These are phyloP conservation scores for Harpalus rubripes DNA, from an alignment of 2,888 invertebrate genomes.

Conservation along the genomic window DNA sequence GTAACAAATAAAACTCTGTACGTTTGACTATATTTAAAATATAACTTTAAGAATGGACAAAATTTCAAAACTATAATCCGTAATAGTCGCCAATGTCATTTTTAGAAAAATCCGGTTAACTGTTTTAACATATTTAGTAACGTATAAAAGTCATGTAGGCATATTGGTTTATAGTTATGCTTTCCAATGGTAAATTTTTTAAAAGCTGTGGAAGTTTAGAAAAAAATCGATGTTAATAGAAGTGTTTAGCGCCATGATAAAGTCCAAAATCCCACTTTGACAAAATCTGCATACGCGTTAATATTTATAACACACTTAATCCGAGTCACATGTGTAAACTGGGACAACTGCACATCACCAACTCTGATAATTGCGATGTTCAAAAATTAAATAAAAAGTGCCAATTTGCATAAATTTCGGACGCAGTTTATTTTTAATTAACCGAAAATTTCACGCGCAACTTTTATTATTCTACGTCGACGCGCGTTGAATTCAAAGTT, in stretches of 20 bases:
- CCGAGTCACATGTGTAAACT: conserved; percentile 72
- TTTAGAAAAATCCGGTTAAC: too few species aligned
- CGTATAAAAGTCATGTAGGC: too few species aligned
- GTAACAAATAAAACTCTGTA: too few species aligned
- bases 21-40: too few species aligned
- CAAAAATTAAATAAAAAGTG: conserved; percentile 66
- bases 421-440: conserved; percentile 66
- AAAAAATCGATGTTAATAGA: not conserved
- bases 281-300: conserved; percentile 72
- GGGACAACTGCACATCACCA: conserved; percentile 43
- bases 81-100: too few species aligned
- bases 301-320: conserved; percentile 74
- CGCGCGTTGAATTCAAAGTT: conserved; percentile 59
- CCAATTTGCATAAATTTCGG: conserved; percentile 65
- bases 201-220: not conserved
- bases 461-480: conserved; percentile 64
- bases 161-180: too few species aligned
- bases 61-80: too few species aligned
- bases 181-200: not conserved
- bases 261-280: conserved; percentile 2
- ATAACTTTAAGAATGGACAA: too few species aligned
- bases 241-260: not conserved
- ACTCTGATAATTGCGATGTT: conserved; percentile 65
- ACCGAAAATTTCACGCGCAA: conserved; percentile 65
- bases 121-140: too few species aligned